Evolutionary conservation across 2,888 invertebrate species (phyloP).

Genomic region (Drosophila atripex): DNA sequence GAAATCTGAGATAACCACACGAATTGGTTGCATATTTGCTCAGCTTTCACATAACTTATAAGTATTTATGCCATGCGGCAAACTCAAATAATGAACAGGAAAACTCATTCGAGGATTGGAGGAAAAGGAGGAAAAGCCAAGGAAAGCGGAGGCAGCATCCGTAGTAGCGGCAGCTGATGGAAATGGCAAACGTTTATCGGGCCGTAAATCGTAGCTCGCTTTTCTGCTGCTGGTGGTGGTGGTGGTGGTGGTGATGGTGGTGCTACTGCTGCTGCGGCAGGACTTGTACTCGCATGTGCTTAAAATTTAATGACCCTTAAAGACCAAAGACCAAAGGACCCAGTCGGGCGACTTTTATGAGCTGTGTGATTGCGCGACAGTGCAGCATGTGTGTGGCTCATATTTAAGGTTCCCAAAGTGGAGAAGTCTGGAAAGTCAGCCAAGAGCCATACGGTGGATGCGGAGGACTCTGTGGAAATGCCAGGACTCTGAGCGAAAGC

Average conservation of each 20-base stretch:
- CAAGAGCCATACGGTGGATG: conserved; percentile 12
- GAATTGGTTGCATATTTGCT: conserved; percentile 64
- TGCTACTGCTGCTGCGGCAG: neutral
- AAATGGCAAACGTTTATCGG: conserved; percentile 47
- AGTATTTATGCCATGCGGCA: conserved; percentile 47
- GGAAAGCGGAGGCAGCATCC: conserved; percentile 4
- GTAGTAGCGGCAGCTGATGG: conserved; percentile 39
- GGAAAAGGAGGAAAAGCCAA: neutral
- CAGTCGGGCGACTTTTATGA: conserved; percentile 66
- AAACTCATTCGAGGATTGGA: conserved; percentile 16
- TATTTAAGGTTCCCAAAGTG: conserved; percentile 16
- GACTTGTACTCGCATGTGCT: conserved; percentile 56
- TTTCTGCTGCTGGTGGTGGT: conserved; percentile 27
- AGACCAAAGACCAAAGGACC: conserved; percentile 44
- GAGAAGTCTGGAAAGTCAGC: conserved; percentile 3
- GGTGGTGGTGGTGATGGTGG: too few relatives aligned
- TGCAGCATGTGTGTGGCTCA: conserved; percentile 24
- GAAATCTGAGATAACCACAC: conserved; percentile 48
- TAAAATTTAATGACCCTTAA: conserved; percentile 75
- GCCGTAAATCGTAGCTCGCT: conserved; percentile 50
- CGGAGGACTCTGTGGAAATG: conserved; percentile 6
- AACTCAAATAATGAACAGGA: conserved; percentile 44
- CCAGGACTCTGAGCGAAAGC: conserved; percentile 36
- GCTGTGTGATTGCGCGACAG: conserved; percentile 70
- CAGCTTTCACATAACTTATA: conserved; percentile 49